A percentile compares a stretch with the other conserved stretches of the same genome.
Evolutionary conservation across 1,140 invertebrate species (phyloP).

Genomic region (Drosophila lacteicornis): DNA sequence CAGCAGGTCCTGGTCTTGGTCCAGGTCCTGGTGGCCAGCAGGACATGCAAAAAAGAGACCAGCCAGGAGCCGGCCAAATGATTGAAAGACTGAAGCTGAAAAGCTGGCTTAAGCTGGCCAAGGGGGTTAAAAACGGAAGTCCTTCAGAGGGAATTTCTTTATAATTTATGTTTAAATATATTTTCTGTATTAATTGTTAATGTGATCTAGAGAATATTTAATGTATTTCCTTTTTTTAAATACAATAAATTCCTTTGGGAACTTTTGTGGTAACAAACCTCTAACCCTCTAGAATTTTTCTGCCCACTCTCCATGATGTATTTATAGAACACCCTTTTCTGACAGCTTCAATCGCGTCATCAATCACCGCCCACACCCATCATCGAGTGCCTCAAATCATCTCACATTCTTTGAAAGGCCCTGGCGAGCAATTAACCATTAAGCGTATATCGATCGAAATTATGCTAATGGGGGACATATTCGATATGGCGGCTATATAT

Average conservation of each 20-base stretch:
- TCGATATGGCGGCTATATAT: conserved; percentile 22
- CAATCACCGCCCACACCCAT: conserved; percentile 11
- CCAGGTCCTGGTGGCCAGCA: conserved; percentile 1
- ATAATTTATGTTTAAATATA: background rate
- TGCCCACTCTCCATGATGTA: background rate
- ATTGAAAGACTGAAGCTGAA: conserved; percentile 30
- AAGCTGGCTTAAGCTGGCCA: background rate
- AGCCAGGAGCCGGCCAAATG: conserved; percentile 7
- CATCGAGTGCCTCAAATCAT: conserved; percentile 22
- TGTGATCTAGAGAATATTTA: too few relatives aligned
- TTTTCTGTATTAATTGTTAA: too few relatives aligned
- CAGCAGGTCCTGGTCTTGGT: conserved; percentile 33
- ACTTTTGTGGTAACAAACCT: background rate
- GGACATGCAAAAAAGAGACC: conserved; percentile 18
- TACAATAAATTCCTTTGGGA: background rate
- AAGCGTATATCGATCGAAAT: conserved; percentile 41
- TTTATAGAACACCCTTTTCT: background rate
- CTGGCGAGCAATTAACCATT: conserved; percentile 36
- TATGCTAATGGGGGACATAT: conserved; percentile 44
- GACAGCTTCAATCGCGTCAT: conserved; percentile 18
- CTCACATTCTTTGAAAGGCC: background rate
- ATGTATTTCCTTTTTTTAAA: too few relatives aligned
- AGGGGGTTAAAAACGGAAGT: background rate
- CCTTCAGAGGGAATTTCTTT: background rate
- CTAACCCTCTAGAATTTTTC: too few relatives aligned